Conservation (phyloP, 2,113 vertebrate genomes). For the Pygathrix nemaeus region DNA sequence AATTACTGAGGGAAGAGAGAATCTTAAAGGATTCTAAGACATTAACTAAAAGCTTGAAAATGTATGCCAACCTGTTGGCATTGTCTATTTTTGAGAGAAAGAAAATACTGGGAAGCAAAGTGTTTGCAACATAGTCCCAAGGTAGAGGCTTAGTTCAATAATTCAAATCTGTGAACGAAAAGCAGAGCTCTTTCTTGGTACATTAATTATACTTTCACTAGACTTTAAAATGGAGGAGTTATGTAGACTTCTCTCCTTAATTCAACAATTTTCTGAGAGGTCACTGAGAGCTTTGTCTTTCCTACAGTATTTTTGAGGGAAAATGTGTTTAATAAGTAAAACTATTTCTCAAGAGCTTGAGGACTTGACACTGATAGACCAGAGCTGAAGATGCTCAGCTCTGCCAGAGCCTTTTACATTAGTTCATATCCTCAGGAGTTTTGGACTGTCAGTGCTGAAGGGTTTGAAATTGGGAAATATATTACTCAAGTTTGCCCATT, state of each 20-base stretch:
- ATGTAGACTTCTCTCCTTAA: conserved; percentile 67
- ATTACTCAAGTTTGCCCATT: conserved; percentile 61
- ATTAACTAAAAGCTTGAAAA: background rate
- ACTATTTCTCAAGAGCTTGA: conserved; percentile 80
- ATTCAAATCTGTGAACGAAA: conserved; percentile 59
- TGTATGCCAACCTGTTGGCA: background rate
- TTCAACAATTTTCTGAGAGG: conserved; percentile 73
- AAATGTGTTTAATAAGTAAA: conserved; percentile 80
- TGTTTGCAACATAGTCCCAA: conserved; percentile 35
- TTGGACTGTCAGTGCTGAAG: conserved; percentile 62
- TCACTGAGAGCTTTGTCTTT: conserved; percentile 72
- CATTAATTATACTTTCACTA: conserved; percentile 70
- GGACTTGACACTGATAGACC: conserved; percentile 75
- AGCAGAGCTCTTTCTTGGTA: conserved; percentile 38
- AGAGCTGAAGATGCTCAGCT: conserved; percentile 59
- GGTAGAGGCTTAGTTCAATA: conserved; percentile 47
- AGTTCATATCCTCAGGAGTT: conserved; percentile 66
- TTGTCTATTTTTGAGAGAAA: conserved; percentile 29
- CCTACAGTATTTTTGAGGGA: conserved; percentile 60
- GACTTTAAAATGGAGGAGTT: conserved; percentile 53
- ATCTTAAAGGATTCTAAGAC: background rate
- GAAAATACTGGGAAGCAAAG: background rate
- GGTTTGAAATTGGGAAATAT: conserved; percentile 68
- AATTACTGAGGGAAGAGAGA: background rate
- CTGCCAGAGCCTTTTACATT: conserved; percentile 66